A percentile compares a stretch with the other conserved stretches of the same genome.
Evolutionary conservation across 1,140 invertebrate genomes (phyloP).

Genomic region (Uloborus diversus): DNA sequence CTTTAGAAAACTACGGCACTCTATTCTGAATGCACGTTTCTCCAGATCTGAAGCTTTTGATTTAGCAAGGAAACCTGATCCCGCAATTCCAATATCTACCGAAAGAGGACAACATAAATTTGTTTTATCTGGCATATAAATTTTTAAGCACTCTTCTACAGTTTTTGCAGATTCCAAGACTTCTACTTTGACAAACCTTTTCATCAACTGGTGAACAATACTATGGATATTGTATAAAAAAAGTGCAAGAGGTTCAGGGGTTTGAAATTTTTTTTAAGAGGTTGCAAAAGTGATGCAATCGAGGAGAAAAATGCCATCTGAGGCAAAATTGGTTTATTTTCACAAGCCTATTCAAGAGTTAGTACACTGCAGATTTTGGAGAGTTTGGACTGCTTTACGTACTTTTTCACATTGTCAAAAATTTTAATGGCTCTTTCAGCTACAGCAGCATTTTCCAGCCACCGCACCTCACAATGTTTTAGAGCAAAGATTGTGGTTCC

Average conservation of each 20-base stretch:
- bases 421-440: constrained; percentile 31
- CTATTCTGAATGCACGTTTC: neutral
- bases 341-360: neutral
- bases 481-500: constrained; percentile 5
- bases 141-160: neutral
- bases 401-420: constrained; percentile 7
- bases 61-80: neutral
- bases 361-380: neutral
- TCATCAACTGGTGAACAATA: neutral
- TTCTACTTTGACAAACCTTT: constrained; percentile 28
- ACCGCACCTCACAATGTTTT: constrained; percentile 40
- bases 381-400: neutral
- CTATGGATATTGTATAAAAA: neutral
- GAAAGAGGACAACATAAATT: neutral
- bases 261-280: constrained; percentile 26
- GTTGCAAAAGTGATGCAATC: neutral
- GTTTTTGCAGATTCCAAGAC: neutral
- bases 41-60: neutral
- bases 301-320: constrained; percentile 27
- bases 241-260: neutral
- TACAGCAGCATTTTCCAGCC: constrained; percentile 20
- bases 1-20: neutral
- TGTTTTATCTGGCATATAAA: neutral
- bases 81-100: neutral
- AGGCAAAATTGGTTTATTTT: neutral